Evolutionary conservation across 2,113 vertebrate species (phyloP).

Genomic region (Cynocephalus volans): DNA sequence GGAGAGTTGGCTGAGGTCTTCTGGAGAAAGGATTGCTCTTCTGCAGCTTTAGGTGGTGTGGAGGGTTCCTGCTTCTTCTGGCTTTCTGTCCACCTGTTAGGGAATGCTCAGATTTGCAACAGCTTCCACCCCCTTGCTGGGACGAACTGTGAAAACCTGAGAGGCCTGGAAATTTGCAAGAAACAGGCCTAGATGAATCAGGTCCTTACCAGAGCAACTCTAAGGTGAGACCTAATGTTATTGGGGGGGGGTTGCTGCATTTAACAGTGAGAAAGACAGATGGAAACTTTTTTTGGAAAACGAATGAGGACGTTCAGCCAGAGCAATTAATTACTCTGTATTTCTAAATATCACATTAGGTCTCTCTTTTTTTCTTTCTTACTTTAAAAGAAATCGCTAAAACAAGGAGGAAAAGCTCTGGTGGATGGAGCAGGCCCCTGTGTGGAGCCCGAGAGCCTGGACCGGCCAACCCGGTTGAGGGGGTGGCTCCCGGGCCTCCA

Average conservation of each 20-base stretch:
- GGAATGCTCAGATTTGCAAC: neutral
- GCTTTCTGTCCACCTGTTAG: conserved; percentile 70
- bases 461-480: neutral
- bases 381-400: neutral
- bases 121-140: neutral
- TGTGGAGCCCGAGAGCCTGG: neutral
- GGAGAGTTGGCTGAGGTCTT: neutral
- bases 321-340: neutral
- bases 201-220: neutral
- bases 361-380: neutral
- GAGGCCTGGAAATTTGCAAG: neutral
- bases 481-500: neutral
- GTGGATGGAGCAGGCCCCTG: neutral
- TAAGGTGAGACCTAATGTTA: neutral
- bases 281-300: neutral
- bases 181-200: neutral
- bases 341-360: neutral
- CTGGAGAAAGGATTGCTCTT: neutral
- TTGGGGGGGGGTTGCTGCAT: neutral
- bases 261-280: neutral
- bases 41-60: neutral
- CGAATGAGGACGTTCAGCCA: neutral
- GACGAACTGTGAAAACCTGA: neutral
- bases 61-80: neutral
- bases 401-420: neutral